phyloP scores from a whole-genome alignment of 2,888 invertebrate genomes.

The Calliscelio sp. region DNA sequence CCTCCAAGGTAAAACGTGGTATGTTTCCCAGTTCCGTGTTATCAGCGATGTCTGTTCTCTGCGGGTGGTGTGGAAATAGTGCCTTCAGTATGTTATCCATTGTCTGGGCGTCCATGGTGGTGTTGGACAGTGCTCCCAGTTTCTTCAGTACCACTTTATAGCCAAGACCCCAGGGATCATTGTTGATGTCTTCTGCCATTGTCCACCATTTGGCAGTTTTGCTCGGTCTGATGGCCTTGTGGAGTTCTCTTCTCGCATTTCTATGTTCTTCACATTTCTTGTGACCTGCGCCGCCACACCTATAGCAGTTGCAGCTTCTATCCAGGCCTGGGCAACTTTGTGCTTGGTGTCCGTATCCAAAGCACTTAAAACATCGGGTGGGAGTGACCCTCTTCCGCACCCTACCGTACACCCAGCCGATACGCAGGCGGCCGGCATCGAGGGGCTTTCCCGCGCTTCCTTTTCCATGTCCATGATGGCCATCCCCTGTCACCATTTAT shows the following conservation, averaged over 20 bases:
- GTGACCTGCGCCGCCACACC: constrained; percentile 21
- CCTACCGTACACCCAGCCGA: constrained; percentile 40
- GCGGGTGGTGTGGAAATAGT: neutral
- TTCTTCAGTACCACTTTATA: neutral
- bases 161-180: neutral
- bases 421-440: too few species aligned
- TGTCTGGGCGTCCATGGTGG: neutral
- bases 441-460: too few species aligned
- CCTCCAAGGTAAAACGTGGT: neutral
- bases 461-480: too few species aligned
- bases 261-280: neutral
- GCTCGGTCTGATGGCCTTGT: neutral
- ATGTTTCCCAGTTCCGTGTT: neutral
- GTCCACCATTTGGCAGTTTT: neutral
- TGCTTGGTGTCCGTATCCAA: constrained; percentile 31
- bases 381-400: constrained; percentile 2
- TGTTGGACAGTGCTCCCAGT: neutral
- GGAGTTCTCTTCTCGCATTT: neutral
- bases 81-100: neutral
- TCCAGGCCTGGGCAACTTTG: constrained; percentile 24
- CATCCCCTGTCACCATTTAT: too few species aligned
- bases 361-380: constrained; percentile 24
- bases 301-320: constrained; percentile 12
- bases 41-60: neutral
- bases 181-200: neutral